These are phyloP conservation scores for Callaeas wilsoni DNA, from an alignment of 2,113 vertebrate species.

Conservation along the genomic window DNA sequence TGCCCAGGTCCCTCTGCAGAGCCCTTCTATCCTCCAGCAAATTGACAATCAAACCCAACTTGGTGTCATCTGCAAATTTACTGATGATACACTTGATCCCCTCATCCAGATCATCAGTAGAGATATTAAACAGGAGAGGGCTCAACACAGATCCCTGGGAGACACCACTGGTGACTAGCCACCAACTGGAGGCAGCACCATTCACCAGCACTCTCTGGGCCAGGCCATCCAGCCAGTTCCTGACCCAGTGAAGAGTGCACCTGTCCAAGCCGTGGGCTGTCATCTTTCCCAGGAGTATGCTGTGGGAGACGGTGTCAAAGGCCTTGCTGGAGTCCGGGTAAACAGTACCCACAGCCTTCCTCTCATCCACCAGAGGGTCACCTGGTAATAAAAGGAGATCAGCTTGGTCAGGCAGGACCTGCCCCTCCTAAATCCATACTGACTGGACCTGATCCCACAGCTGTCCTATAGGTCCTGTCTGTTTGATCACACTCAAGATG, in stretches of 20 bases:
- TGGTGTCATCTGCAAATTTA: not conserved
- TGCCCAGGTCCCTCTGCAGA: not conserved
- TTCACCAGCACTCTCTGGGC: not conserved
- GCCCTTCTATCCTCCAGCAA: not conserved
- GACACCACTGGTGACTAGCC: not conserved
- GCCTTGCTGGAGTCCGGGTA: not conserved
- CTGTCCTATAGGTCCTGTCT: not conserved
- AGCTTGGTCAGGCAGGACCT: not conserved
- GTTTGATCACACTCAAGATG: not conserved
- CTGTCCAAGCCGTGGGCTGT: not conserved
- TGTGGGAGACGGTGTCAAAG: not conserved
- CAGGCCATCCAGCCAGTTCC: not conserved
- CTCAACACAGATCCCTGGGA: not conserved
- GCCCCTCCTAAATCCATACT: not conserved
- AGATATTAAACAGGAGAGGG: not conserved
- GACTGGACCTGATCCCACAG: not conserved
- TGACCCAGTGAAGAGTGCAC: not conserved
- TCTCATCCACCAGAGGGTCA: not conserved
- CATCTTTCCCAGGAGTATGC: not conserved
- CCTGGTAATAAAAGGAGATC: not conserved
- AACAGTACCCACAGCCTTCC: not conserved
- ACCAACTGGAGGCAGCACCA: not conserved
- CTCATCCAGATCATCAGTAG: not conserved
- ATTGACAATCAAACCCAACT: accelerated
- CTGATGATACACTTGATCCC: not conserved